A percentile compares a stretch with the other conserved stretches of the same genome.
Conservation (phyloP, 2,797 vertebrate species). For the Hirundo rustica region DNA sequence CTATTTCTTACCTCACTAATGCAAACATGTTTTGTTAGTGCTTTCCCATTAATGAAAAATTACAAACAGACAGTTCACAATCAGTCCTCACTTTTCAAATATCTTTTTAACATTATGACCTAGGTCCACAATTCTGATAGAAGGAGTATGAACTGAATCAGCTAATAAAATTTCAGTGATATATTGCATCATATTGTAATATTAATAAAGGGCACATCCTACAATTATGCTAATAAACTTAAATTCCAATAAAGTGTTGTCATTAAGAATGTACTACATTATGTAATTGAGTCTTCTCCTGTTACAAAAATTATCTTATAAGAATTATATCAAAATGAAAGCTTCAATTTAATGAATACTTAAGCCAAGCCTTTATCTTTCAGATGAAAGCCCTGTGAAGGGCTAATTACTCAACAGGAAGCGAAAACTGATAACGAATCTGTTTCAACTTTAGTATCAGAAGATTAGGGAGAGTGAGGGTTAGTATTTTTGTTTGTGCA, state of each 20-base stretch:
- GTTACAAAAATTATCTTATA: slow-evolving; percentile 30
- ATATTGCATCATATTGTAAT: not conserved
- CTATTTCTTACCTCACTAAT: not conserved
- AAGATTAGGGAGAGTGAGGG: not conserved
- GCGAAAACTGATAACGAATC: not conserved
- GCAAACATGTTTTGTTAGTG: not conserved
- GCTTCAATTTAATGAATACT: not conserved
- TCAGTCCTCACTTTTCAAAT: not conserved
- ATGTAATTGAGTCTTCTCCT: slow-evolving; percentile 1
- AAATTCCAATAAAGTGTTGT: slow-evolving; percentile 23
- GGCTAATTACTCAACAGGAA: slow-evolving; percentile 2
- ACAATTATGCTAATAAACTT: slow-evolving; percentile 27
- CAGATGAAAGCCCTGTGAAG: not conserved
- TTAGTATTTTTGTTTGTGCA: not conserved
- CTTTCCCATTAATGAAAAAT: not conserved
- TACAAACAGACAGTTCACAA: not conserved
- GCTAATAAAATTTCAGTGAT: slow-evolving; percentile 40
- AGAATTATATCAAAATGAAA: slow-evolving; percentile 16
- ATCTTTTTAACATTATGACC: not conserved
- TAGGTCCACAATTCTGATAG: not conserved
- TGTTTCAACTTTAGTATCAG: not conserved
- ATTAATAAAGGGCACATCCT: slow-evolving; percentile 30
- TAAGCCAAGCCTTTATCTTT: not conserved
- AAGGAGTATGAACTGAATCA: not conserved
- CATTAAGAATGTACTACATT: slow-evolving; percentile 2